Evolutionary conservation across 2,888 invertebrate genomes (phyloP).

Genomic region (Dendrolimus houi): DNA sequence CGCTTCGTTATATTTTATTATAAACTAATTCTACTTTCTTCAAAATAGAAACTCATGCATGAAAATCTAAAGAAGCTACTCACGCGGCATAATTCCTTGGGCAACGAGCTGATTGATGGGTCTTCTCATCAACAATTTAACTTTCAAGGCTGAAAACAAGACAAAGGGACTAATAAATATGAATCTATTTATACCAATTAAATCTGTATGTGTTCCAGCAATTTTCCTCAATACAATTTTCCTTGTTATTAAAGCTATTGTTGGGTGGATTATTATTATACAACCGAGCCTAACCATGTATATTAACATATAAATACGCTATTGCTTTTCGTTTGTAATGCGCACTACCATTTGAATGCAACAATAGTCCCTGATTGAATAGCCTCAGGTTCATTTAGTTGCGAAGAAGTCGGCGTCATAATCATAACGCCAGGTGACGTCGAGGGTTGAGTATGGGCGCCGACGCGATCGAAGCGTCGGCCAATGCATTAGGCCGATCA

Average conservation of each 20-base stretch:
- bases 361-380: slow-evolving; percentile 50
- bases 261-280: not conserved
- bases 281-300: too few species aligned
- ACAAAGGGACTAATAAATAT: slow-evolving; percentile 14
- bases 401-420: slow-evolving; percentile 33
- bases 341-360: slow-evolving; percentile 40
- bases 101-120: slow-evolving; percentile 97
- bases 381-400: slow-evolving; percentile 24
- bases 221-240: slow-evolving; percentile 13
- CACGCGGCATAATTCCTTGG: slow-evolving; percentile 99
- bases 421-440: slow-evolving; percentile 55
- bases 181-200: not conserved
- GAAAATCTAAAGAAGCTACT: slow-evolving; percentile 67
- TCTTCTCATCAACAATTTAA: slow-evolving; percentile 95
- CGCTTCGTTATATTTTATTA: too few species aligned
- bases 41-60: not conserved
- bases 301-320: too few species aligned
- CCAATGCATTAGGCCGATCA: slow-evolving; percentile 30
- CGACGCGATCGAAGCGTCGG: slow-evolving; percentile 54
- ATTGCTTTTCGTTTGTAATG: not conserved
- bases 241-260: slow-evolving; percentile 3
- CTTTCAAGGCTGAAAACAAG: slow-evolving; percentile 91
- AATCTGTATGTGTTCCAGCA: slow-evolving; percentile 5
- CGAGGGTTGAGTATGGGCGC: slow-evolving; percentile 28
- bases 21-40: not conserved